phyloP scores from a whole-genome alignment of 2,888 invertebrate genomes.

The Rhopalosiphum nymphaeae region DNA sequence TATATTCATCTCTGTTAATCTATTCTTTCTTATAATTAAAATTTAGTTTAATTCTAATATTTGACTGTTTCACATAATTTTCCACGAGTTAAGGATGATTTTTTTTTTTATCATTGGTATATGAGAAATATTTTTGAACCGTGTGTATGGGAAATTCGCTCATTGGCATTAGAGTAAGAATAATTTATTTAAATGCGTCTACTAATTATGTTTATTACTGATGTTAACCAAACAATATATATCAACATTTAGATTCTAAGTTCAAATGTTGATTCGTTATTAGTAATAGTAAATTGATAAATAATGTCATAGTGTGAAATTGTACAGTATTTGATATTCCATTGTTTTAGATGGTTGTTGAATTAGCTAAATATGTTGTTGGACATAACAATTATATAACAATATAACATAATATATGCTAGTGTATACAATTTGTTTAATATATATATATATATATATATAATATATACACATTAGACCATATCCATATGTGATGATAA shows the following conservation, averaged over 20 bases:
- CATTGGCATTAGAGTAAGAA: not conserved
- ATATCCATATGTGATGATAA: not conserved
- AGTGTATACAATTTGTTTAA: not conserved
- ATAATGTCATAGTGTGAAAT: not conserved
- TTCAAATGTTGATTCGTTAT: not conserved
- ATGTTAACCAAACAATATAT: not conserved
- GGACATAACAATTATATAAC: not conserved
- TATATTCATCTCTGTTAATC: not conserved
- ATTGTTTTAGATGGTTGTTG: not conserved
- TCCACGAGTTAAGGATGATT: not conserved
- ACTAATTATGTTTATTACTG: not conserved
- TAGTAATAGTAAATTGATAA: not conserved
- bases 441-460: not conserved
- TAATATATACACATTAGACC: not conserved
- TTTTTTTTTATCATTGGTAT: not conserved
- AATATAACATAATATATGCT: not conserved
- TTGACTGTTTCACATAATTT: not conserved
- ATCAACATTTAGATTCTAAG: not conserved
- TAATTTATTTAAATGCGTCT: not conserved
- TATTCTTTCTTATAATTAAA: too few species aligned
- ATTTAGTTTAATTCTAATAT: not conserved
- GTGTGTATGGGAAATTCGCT: not conserved
- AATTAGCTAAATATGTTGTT: not conserved
- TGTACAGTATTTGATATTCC: slow-evolving; percentile 15
- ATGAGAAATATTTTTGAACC: not conserved